Conservation (phyloP, 2,888 invertebrate species). For the Hypena proboscidalis region DNA sequence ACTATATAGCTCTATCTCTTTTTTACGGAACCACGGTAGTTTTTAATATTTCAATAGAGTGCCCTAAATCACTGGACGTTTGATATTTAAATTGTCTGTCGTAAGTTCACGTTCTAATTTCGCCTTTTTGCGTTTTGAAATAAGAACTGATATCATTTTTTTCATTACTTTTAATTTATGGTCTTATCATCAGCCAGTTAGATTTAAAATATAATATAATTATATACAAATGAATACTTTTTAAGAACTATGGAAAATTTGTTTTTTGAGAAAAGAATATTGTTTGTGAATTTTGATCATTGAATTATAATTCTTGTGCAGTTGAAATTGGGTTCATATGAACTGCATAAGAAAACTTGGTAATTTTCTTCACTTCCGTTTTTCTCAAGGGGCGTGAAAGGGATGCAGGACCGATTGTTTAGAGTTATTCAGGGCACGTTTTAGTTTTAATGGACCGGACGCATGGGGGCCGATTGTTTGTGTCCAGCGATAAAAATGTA, state of each 20-base stretch:
- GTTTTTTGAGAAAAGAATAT: too few relatives aligned
- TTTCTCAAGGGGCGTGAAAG: constrained; percentile 49
- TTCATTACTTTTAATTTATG: too few relatives aligned
- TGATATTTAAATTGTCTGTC: constrained; percentile 6
- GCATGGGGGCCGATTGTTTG: constrained; percentile 68
- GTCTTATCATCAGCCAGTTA: background rate
- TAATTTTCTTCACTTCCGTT: constrained; percentile 57
- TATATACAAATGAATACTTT: too few relatives aligned
- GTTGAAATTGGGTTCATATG: too few relatives aligned
- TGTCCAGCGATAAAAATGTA: constrained; percentile 57
- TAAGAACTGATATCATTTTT: constrained; percentile 16
- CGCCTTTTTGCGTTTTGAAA: background rate
- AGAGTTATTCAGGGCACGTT: constrained; percentile 57
- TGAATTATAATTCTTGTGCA: too few relatives aligned
- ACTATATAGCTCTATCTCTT: constrained; percentile 14
- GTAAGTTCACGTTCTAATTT: constrained; percentile 2
- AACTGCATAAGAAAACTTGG: background rate
- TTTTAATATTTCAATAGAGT: constrained; percentile 23
- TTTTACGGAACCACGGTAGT: constrained; percentile 20
- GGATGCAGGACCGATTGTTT: constrained; percentile 60
- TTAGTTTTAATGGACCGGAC: constrained; percentile 68
- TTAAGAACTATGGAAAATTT: too few relatives aligned
- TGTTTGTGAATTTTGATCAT: too few relatives aligned
- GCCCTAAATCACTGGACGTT: constrained; percentile 25
- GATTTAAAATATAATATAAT: constrained; percentile 2